Percentiles rank a stretch among this genome's conserved stretches.
phyloP scores from a whole-genome alignment of 2,797 vertebrate genomes.

The Phylloscopus collybita region DNA sequence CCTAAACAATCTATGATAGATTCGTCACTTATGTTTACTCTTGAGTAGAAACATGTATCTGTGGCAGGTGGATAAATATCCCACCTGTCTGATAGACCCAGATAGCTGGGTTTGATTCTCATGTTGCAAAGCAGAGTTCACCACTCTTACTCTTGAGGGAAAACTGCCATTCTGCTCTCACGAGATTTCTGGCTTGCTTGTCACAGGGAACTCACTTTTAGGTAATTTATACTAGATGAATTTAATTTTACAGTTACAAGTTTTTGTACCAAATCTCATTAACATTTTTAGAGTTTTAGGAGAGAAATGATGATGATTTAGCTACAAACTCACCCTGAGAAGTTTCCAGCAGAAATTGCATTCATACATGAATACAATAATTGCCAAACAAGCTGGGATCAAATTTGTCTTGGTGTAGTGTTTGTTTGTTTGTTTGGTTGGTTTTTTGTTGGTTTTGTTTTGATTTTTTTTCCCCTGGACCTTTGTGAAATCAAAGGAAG shows the following conservation, averaged over 20 bases:
- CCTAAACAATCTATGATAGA: neutral
- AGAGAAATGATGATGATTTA: neutral
- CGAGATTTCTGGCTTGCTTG: neutral
- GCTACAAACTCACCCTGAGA: neutral
- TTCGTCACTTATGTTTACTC: neutral
- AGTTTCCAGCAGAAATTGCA: conserved; percentile 23
- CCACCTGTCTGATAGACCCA: neutral
- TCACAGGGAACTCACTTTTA: neutral
- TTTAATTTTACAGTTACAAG: neutral
- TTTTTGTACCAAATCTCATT: neutral
- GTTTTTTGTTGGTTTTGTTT: neutral
- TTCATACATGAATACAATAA: neutral
- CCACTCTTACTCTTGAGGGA: neutral
- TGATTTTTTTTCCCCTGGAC: neutral
- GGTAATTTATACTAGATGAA: neutral
- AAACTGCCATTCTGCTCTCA: neutral
- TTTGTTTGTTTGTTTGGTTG: too few species aligned
- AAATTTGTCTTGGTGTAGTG: neutral
- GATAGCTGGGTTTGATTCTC: neutral
- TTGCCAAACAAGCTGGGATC: conserved; percentile 22
- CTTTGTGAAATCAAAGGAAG: conserved; percentile 3
- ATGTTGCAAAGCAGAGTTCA: neutral
- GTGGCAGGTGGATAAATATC: neutral
- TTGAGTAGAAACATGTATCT: neutral
- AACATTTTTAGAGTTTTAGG: conserved; percentile 9